These are phyloP conservation scores for Vultur gryphus DNA, from an alignment of 2,797 vertebrate genomes.

Conservation along the genomic window DNA sequence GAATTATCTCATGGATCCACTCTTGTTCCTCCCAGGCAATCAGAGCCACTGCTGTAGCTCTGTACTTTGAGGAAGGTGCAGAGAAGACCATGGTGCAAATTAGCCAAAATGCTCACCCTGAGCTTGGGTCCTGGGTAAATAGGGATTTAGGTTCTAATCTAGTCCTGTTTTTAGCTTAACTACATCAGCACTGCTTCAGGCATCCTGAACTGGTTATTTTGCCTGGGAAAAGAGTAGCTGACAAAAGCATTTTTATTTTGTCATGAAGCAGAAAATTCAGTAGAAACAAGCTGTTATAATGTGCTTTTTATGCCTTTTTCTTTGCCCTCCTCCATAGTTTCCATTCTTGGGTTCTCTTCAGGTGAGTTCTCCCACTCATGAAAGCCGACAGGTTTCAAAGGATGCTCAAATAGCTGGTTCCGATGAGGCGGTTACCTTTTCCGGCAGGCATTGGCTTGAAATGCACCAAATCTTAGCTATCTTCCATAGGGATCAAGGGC, in stretches of 20 bases:
- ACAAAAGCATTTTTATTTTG: neutral
- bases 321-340: neutral
- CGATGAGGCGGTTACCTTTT: neutral
- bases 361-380: neutral
- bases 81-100: neutral
- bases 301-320: neutral
- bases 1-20: neutral
- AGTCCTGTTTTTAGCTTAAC: neutral
- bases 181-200: neutral
- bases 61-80: neutral
- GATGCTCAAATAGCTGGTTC: neutral
- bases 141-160: neutral
- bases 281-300: neutral
- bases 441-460: neutral
- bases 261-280: neutral
- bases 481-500: neutral
- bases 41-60: neutral
- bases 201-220: neutral
- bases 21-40: neutral
- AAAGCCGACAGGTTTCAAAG: neutral
- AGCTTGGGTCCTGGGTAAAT: neutral
- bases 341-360: neutral
- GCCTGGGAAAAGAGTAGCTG: neutral
- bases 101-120: neutral
- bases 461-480: neutral